Percentiles rank a stretch among this genome's conserved stretches.
Evolutionary conservation across 1,140 invertebrate genomes (phyloP).

Genomic region (Alviniconcha marisindica): DNA sequence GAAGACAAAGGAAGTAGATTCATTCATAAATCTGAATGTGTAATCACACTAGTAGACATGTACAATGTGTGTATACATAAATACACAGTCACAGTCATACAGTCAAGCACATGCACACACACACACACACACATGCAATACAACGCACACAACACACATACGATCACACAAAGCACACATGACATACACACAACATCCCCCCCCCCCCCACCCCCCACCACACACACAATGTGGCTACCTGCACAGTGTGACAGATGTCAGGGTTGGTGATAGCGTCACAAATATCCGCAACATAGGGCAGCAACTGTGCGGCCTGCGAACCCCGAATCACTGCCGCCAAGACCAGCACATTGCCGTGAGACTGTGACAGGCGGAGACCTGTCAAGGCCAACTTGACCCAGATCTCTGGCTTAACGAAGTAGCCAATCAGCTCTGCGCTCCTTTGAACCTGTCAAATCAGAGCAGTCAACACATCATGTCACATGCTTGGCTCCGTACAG

Average conservation of each 20-base stretch:
- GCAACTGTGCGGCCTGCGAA: slow-evolving; percentile 50
- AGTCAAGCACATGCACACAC: not conserved
- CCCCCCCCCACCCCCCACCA: not conserved
- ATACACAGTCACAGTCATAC: not conserved
- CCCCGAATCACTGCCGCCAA: slow-evolving; percentile 68
- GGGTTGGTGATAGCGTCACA: slow-evolving; percentile 55
- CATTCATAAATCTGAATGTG: too few relatives aligned
- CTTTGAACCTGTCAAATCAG: slow-evolving; percentile 77
- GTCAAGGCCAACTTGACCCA: slow-evolving; percentile 71
- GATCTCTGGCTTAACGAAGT: slow-evolving; percentile 80
- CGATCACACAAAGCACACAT: too few relatives aligned
- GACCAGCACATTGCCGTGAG: slow-evolving; percentile 65
- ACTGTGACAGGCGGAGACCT: slow-evolving; percentile 60
- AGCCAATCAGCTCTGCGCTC: slow-evolving; percentile 83
- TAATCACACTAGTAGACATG: too few relatives aligned
- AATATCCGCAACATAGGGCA: slow-evolving; percentile 62
- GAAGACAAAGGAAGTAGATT: too few relatives aligned
- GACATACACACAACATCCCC: not conserved
- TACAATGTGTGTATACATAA: too few relatives aligned
- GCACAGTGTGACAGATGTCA: slow-evolving; percentile 68
- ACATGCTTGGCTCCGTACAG: too few relatives aligned
- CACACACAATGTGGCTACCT: slow-evolving; percentile 51
- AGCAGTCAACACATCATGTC: too few relatives aligned
- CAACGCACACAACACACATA: too few relatives aligned
- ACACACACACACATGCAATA: slow-evolving; percentile 8